Evolutionary conservation across 2,888 invertebrate species (phyloP).

Genomic region (Lucinisca nassula): DNA sequence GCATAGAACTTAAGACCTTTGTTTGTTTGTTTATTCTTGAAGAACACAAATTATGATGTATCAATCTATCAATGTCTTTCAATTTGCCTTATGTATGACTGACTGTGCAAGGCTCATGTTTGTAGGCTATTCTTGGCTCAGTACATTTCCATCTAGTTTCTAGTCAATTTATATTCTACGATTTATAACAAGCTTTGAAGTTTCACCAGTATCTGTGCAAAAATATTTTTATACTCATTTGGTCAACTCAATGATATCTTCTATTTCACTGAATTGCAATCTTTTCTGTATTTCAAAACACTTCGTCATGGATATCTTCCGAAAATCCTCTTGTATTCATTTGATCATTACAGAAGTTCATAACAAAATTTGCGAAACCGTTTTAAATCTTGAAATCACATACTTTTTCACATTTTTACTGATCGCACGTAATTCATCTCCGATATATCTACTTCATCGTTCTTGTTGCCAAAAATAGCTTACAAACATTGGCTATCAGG

Average conservation of each 20-base stretch:
- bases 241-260: no score
- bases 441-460: background rate
- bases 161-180: background rate
- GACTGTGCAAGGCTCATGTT: slow-evolving; percentile 30
- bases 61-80: slow-evolving; percentile 50
- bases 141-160: background rate
- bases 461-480: background rate
- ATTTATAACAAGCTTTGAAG: no score
- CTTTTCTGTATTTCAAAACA: no score
- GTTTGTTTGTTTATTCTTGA: background rate
- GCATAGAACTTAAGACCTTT: slow-evolving; percentile 7
- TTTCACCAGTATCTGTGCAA: no score
- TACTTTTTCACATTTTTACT: background rate
- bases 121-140: background rate
- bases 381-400: background rate
- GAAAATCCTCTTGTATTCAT: no score
- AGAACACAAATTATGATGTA: background rate
- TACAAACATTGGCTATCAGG: background rate
- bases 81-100: slow-evolving; percentile 53
- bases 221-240: no score
- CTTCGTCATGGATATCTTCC: no score
- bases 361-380: no score
- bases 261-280: no score
- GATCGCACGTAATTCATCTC: background rate
- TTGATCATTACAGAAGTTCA: no score